Percentiles rank a stretch among this genome's conserved stretches.
Conservation (phyloP, 2,888 invertebrate genomes). For the Drosophila sordidapex region DNA sequence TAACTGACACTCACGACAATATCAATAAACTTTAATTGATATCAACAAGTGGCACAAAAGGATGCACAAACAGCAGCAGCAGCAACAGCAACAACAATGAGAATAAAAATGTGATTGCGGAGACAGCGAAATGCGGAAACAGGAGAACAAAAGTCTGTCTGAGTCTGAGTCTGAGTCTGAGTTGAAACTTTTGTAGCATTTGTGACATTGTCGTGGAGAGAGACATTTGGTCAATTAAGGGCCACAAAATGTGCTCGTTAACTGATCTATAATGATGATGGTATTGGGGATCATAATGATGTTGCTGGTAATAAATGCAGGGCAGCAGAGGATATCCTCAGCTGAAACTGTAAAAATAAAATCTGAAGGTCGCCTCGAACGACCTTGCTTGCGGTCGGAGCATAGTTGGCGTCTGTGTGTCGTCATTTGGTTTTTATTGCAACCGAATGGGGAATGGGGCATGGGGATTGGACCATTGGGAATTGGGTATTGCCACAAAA, state of each 20-base stretch:
- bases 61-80: slow-evolving; percentile 31
- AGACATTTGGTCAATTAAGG: slow-evolving; percentile 76
- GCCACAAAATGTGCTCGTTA: slow-evolving; percentile 48
- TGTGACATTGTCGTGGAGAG: slow-evolving; percentile 1
- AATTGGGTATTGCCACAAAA: slow-evolving; percentile 21
- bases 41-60: slow-evolving; percentile 75
- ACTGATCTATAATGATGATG: slow-evolving; percentile 53
- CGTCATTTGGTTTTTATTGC: slow-evolving; percentile 79
- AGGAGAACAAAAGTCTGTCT: slow-evolving; percentile 18
- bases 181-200: slow-evolving; percentile 42
- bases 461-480: slow-evolving; percentile 45
- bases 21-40: slow-evolving; percentile 78
- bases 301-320: slow-evolving; percentile 33
- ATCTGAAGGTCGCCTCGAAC: slow-evolving; percentile 80
- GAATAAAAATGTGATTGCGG: slow-evolving; percentile 21
- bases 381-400: slow-evolving; percentile 81
- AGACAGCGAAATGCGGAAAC: slow-evolving; percentile 71
- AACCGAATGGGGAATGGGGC: slow-evolving; percentile 39
- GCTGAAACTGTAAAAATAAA: slow-evolving; percentile 47
- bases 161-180: not conserved
- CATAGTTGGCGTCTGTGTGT: slow-evolving; percentile 73
- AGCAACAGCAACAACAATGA: slow-evolving; percentile 24
- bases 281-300: slow-evolving; percentile 3
- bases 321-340: slow-evolving; percentile 27
- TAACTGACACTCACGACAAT: slow-evolving; percentile 51